A percentile compares a stretch with the other conserved stretches of the same genome.
phyloP scores from a whole-genome alignment of 23 tunicate species.

The Ciona savignyi region DNA sequence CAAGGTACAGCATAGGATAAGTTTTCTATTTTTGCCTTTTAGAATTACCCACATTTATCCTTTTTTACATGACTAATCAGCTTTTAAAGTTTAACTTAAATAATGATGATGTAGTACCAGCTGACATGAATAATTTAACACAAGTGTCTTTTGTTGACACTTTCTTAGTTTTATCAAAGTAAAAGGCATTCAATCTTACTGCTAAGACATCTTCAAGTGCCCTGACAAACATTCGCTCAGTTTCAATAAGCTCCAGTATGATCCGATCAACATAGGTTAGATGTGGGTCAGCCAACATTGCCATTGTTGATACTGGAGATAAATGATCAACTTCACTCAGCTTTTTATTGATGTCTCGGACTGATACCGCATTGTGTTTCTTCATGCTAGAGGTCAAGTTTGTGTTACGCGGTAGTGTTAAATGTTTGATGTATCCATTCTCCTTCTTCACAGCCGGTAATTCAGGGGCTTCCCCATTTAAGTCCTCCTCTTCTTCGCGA shows the following conservation, averaged over 20 bases:
- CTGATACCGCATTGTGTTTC: constrained; percentile 13
- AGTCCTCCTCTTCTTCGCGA: constrained; percentile 9
- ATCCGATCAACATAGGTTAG: constrained; percentile 64
- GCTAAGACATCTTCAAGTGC: constrained; percentile 60
- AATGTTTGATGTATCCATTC: too few species aligned
- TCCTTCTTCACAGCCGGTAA: background rate
- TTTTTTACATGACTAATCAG: too few species aligned
- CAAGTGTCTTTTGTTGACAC: too few species aligned
- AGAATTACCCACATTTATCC: too few species aligned
- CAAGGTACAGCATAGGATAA: background rate
- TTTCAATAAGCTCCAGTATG: constrained; percentile 54
- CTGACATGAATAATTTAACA: too few species aligned
- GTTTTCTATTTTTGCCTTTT: background rate
- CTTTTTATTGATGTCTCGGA: constrained; percentile 35
- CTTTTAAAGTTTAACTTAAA: too few species aligned
- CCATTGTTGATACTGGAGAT: constrained; percentile 51
- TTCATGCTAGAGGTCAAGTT: background rate
- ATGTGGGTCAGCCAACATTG: constrained; percentile 44
- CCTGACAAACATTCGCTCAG: constrained; percentile 67
- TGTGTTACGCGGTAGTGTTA: too few species aligned
- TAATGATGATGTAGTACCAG: too few species aligned
- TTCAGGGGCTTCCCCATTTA: background rate
- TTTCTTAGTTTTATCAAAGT: too few species aligned
- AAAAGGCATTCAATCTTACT: constrained; percentile 49
- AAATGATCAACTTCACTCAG: constrained; percentile 54